phyloP scores from a whole-genome alignment of 2,797 vertebrate genomes.

The Fringilla coelebs region DNA sequence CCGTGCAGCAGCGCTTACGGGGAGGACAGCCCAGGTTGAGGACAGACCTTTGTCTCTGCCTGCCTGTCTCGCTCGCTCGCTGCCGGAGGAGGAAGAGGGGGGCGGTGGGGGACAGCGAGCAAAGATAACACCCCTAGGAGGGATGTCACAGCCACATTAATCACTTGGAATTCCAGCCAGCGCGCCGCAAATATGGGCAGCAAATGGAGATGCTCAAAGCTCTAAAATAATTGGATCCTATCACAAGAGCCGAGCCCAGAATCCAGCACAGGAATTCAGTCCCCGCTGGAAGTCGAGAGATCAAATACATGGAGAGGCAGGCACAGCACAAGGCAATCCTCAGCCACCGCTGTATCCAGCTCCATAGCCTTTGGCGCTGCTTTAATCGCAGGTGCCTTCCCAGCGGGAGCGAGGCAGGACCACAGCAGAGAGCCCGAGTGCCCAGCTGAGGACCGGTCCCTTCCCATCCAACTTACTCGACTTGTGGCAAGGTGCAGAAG shows the following conservation, averaged over 20 bases:
- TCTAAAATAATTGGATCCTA: conserved; percentile 66
- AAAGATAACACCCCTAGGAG: conserved; percentile 66
- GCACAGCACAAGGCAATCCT: conserved; percentile 24
- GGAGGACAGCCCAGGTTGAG: conserved; percentile 56
- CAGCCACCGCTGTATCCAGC: background rate
- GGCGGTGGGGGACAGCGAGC: conserved; percentile 49
- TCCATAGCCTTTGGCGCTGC: background rate
- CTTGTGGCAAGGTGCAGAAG: conserved; percentile 56
- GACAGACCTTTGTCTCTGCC: conserved; percentile 67
- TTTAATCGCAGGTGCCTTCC: conserved; percentile 38
- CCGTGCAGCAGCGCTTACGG: conserved; percentile 18
- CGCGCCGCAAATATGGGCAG: conserved; percentile 48
- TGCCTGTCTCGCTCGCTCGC: conserved; percentile 36
- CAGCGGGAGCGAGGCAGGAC: background rate
- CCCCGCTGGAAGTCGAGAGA: conserved; percentile 52
- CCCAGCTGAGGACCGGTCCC: background rate
- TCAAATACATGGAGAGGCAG: conserved; percentile 31
- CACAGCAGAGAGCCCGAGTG: background rate
- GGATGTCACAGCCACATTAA: conserved; percentile 63
- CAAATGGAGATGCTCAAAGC: conserved; percentile 67
- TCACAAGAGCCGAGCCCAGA: conserved; percentile 48
- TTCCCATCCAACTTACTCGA: conserved; percentile 54
- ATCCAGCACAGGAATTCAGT: conserved; percentile 64
- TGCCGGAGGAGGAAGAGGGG: conserved; percentile 52
- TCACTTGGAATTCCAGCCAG: conserved; percentile 60